phyloP scores from a whole-genome alignment of 2,888 invertebrate genomes.

The Alentia gelatinosa region DNA sequence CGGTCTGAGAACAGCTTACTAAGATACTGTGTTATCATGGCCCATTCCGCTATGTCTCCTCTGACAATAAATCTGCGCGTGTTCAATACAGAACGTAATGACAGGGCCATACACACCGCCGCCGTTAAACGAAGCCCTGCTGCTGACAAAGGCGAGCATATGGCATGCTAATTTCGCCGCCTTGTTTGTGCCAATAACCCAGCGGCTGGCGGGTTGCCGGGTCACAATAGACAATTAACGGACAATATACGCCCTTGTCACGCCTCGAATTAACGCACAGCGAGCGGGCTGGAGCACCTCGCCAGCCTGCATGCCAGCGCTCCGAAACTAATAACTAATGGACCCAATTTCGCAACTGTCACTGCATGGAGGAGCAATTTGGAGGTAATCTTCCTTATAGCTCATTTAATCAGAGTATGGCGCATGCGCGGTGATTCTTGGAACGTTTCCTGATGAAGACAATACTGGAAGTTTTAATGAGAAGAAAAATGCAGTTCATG shows the following conservation, averaged over 20 bases:
- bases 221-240: slow-evolving; percentile 36
- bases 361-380: neutral
- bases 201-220: neutral
- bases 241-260: slow-evolving; percentile 2
- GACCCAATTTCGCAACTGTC: neutral
- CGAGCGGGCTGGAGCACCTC: neutral
- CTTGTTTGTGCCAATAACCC: slow-evolving; percentile 10
- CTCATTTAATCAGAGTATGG: neutral
- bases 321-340: neutral
- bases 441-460: neutral
- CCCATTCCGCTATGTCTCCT: neutral
- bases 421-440: neutral
- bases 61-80: neutral
- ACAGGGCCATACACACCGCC: neutral
- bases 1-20: too few relatives aligned
- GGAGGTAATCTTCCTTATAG: slow-evolving; percentile 1
- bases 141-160: slow-evolving; percentile 30
- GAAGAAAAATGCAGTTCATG: too few relatives aligned
- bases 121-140: neutral
- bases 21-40: too few relatives aligned
- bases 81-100: neutral
- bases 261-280: neutral
- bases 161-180: neutral
- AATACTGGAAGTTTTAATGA: neutral
- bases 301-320: neutral